Conservation (phyloP, 2,797 vertebrate genomes). For the Rhinophrynus dorsalis region DNA sequence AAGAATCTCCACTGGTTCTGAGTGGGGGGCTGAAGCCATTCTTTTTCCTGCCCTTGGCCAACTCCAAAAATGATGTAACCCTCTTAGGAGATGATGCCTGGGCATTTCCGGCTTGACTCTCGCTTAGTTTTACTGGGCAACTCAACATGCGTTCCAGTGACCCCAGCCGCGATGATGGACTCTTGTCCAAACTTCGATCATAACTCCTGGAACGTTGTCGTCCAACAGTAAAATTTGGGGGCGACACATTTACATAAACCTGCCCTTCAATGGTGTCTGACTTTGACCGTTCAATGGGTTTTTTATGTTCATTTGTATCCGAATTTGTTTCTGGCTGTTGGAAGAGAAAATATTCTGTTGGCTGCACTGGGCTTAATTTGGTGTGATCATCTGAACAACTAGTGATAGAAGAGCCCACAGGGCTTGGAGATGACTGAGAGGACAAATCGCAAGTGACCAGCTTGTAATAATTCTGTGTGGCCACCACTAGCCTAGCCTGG, state of each 20-base stretch:
- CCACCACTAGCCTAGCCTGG: conserved; percentile 88
- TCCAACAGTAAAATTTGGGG: conserved; percentile 68
- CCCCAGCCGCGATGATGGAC: conserved; percentile 75
- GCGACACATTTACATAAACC: conserved; percentile 86
- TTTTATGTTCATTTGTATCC: conserved; percentile 59
- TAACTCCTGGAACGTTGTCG: conserved; percentile 92
- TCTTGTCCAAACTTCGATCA: conserved; percentile 86
- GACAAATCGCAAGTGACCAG: conserved; percentile 95
- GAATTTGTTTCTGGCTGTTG: conserved; percentile 69
- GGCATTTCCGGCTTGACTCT: conserved; percentile 63
- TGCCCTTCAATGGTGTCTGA: conserved; percentile 80
- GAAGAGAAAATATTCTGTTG: conserved; percentile 94
- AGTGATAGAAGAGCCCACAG: conserved; percentile 85
- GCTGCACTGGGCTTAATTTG: conserved; percentile 84
- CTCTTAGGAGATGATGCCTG: conserved; percentile 69
- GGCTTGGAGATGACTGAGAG: conserved; percentile 92
- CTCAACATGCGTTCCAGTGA: conserved; percentile 94
- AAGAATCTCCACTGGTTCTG: conserved; percentile 76
- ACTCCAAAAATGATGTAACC: conserved; percentile 93
- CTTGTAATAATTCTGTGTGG: conserved; percentile 98
- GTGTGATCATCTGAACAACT: conserved; percentile 92
- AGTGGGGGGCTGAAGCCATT: conserved; percentile 72
- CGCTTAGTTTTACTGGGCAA: conserved; percentile 89
- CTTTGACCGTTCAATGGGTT: conserved; percentile 51
- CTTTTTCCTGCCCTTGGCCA: conserved; percentile 85